Base-by-base conservation (phyloP, 2,113 vertebrate species). In the Zosterops borbonicus region DNA sequence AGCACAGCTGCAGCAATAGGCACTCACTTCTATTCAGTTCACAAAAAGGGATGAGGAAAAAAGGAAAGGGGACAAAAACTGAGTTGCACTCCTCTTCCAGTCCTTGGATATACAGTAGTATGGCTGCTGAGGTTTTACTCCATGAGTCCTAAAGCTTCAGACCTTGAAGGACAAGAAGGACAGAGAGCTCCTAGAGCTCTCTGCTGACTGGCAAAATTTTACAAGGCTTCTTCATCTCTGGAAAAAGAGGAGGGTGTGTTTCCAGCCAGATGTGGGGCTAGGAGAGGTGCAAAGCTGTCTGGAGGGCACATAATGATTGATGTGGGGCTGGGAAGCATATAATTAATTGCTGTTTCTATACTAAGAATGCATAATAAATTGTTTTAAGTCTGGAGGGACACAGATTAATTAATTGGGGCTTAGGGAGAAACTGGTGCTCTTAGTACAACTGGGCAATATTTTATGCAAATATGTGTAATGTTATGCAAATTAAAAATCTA, bases 371-470 rank as follows among this genome's bases (percentile, higher is more conserved):
- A 86, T 94, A 95, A 92, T 96, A 94, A 95, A 93, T 95, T 91
- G 67, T 70, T 83, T 77, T 44, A 86, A 44, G 39, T 92, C 94
- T 95, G 50, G 64, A 95, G 95, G 82, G 96, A 94, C 75, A 35
- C 35, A 94, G 93, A 97, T 95, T 96, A 96, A 97, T 97, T 96
- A 96, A 97, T 94, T 91, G 90, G 90, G 85, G 84, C 71, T 94
- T 86, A 94, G 95, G 95, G 94, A 97, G 85, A 86, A 91, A 88
- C 71, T 74, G 64, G 88, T 94, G 84, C 79, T 95, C 78, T 83
- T 80, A 86, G 79, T 81, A 96, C 55, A 42, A 96, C 56, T 86
- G 92, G 92, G 93, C 93, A 96, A 96, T 94, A 94, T 90, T 96
- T 96, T 92, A 97, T 96, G 95, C 93, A 96, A 96, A 97, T 96